Base-by-base conservation (phyloP, 2,113 vertebrate species). In the Bos indicus region DNA sequence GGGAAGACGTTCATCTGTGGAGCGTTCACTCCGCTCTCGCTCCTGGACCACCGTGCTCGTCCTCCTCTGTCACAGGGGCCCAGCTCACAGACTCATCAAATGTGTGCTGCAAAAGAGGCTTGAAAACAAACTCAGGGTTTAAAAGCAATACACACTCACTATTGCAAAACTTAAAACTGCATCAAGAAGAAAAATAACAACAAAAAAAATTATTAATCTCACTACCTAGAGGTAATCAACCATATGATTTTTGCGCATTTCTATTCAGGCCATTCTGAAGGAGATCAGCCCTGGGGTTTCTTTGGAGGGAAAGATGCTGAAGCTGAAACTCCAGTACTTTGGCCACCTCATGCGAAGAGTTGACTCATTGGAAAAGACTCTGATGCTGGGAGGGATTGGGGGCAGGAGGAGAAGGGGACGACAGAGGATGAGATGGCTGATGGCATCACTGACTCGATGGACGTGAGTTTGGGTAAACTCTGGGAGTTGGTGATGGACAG, bases 1-100 rank as follows among this genome's bases (percentile, higher is more conserved):
- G 33, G 28, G 56, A 57, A 57, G 36, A 51, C 2, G 2, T 6
- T 46, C 2, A 13, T 54, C 12, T 64, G 21, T 54, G 52, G 43
- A 2, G 9, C 7, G 5, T n/a, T 19, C 71, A 21, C 14, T 6
- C 26, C 17, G n/a, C 3, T 0, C 3, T 33, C 11, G 1, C 30
- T 23, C 46, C 7, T 0, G 5, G 52, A 15, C 6, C 23, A 25
- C 40, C 0, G 3, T 26, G 40, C 12, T 43, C 23, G 40, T 43
- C 19, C 19, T 25, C 14, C 16, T 48, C 30, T 4, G 8, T 30
- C 51, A 16, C 33, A 7, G 85, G n/a, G 26, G 33, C 7, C 10
- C 46, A 46, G 26, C n/a, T 83, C 80, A 71, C 3, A 59, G 43
- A 10, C 14, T 7, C 51, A 30, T 23, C 23, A 52, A 7, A 62